Evolutionary conservation across 2,797 vertebrate genomes (phyloP).

Genomic region (Pterois miles): DNA sequence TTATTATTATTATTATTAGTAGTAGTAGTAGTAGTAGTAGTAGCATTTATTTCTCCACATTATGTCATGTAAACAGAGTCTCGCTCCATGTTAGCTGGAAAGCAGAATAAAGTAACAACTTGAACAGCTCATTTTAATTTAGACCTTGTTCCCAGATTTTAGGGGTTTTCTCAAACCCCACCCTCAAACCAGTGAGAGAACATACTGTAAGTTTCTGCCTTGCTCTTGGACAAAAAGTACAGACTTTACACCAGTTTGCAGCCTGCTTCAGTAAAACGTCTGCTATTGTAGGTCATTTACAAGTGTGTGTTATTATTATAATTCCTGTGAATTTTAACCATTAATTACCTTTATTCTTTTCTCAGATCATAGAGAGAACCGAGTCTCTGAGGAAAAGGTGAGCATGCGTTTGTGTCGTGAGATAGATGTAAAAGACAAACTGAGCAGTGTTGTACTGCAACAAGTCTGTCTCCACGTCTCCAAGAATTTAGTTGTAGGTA

Average conservation of each 20-base stretch:
- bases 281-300: neutral
- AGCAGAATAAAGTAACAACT: neutral
- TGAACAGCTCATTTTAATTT: neutral
- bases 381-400: slow-evolving; percentile 92
- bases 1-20: too few relatives aligned
- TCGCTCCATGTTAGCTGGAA: neutral
- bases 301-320: neutral
- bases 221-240: neutral
- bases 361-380: slow-evolving; percentile 87
- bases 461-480: neutral
- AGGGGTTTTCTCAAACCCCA: neutral
- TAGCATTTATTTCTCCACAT: neutral
- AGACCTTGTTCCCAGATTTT: neutral
- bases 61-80: neutral
- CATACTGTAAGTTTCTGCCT: neutral
- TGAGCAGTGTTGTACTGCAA: neutral
- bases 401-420: slow-evolving; percentile 6
- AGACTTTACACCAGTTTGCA: neutral
- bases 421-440: neutral
- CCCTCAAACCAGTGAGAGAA: neutral
- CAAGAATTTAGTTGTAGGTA: neutral
- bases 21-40: neutral
- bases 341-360: neutral
- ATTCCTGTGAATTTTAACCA: neutral
- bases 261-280: neutral